phyloP scores from a whole-genome alignment of 2,113 vertebrate species.

The Salminus brasiliensis region DNA sequence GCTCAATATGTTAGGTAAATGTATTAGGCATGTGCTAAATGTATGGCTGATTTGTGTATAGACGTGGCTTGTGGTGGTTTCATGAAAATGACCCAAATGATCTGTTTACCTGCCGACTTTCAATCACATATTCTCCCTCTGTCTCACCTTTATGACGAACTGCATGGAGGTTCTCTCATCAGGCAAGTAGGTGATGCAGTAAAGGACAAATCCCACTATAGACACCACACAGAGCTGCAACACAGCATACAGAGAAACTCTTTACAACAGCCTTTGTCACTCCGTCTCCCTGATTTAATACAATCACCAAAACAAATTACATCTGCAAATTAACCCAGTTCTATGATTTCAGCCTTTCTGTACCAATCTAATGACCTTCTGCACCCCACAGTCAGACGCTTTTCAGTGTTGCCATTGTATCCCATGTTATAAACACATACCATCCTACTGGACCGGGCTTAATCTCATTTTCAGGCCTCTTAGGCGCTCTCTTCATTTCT shows the following conservation, averaged over 20 bases:
- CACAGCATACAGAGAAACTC: conserved; percentile 2
- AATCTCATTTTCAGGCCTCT: conserved; percentile 44
- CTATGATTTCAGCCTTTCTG: neutral
- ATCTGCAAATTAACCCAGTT: neutral
- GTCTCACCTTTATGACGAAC: conserved; percentile 87
- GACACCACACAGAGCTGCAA: conserved; percentile 88
- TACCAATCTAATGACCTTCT: neutral
- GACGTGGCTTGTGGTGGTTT: too few species aligned
- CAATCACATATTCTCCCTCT: neutral
- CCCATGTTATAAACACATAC: conserved; percentile 36
- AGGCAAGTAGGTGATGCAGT: conserved; percentile 84
- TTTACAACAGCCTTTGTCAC: neutral
- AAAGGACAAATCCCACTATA: conserved; percentile 87
- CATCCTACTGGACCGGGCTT: conserved; percentile 17
- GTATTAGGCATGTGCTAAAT: too few species aligned
- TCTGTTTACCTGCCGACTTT: neutral
- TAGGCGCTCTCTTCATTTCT: conserved; percentile 28
- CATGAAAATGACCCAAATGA: too few species aligned
- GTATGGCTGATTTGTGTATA: too few species aligned
- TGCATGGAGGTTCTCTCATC: conserved; percentile 87
- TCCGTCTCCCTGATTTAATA: neutral
- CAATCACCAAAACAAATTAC: conserved; percentile 12
- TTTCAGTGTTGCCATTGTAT: conserved; percentile 36
- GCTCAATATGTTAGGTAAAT: too few species aligned
- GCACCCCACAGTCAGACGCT: neutral